phyloP scores from a whole-genome alignment of 2,888 invertebrate genomes.

The Euplexia lucipara region DNA sequence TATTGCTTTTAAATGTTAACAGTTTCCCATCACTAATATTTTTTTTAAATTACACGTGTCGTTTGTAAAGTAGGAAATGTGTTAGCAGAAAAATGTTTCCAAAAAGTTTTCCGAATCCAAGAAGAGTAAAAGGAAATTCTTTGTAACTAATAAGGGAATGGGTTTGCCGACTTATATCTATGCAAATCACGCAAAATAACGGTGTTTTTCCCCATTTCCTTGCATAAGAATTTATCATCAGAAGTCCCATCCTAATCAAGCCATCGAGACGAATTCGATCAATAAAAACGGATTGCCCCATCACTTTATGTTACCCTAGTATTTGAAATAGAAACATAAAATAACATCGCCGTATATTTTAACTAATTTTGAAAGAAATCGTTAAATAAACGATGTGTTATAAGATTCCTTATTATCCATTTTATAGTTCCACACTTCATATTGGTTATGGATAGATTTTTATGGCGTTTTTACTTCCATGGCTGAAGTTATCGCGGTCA shows the following conservation, averaged over 20 bases:
- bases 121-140: not conserved
- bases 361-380: slow-evolving; percentile 58
- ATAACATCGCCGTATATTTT: slow-evolving; percentile 41
- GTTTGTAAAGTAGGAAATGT: no score
- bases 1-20: slow-evolving; percentile 35
- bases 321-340: slow-evolving; percentile 52
- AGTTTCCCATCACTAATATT: slow-evolving; percentile 23
- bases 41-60: not conserved
- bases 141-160: not conserved
- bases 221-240: slow-evolving; percentile 29
- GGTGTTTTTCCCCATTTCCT: not conserved
- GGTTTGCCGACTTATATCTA: not conserved
- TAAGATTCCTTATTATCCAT: slow-evolving; percentile 46
- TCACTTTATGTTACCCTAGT: slow-evolving; percentile 48
- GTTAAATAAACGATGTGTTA: slow-evolving; percentile 58
- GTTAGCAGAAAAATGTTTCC: no score
- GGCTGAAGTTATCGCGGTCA: slow-evolving; percentile 47
- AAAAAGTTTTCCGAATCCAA: no score
- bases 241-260: slow-evolving; percentile 47
- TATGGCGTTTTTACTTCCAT: slow-evolving; percentile 58
- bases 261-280: slow-evolving; percentile 50
- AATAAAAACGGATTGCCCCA: slow-evolving; percentile 52
- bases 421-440: slow-evolving; percentile 60
- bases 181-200: slow-evolving; percentile 10
- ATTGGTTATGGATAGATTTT: slow-evolving; percentile 53